A percentile compares a stretch with the other conserved stretches of the same genome.
Evolutionary conservation across 2,888 invertebrate species (phyloP).

Genomic region (Dicyrtoma fusca): DNA sequence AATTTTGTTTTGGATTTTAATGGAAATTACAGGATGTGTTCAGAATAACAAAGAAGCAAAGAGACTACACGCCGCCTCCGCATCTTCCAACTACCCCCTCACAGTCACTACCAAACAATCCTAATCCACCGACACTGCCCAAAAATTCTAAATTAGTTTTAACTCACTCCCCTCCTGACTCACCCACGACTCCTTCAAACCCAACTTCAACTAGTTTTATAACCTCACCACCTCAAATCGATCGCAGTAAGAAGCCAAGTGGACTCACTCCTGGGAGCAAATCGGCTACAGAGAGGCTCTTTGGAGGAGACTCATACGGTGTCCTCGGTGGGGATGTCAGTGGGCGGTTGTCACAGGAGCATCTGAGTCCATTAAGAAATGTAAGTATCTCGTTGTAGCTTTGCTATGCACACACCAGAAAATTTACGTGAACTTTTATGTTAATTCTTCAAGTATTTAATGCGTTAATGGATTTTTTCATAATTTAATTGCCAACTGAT

Average conservation of each 20-base stretch:
- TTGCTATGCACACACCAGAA: too few relatives aligned
- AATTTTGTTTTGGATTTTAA: conserved; percentile 1
- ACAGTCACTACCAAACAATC: neutral
- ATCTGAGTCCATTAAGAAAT: conserved; percentile 49
- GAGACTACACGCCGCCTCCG: conserved; percentile 63
- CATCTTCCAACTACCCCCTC: conserved; percentile 37
- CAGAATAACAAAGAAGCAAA: conserved; percentile 36
- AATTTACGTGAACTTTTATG: too few relatives aligned
- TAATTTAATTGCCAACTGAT: too few relatives aligned
- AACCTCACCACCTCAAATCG: conserved; percentile 75
- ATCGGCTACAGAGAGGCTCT: conserved; percentile 73
- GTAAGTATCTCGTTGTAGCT: too few relatives aligned
- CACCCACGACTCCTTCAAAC: conserved; percentile 42
- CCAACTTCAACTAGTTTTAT: neutral
- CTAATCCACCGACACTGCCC: conserved; percentile 39
- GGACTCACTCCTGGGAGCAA: conserved; percentile 54
- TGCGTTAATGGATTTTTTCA: too few relatives aligned
- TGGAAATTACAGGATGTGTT: conserved; percentile 30
- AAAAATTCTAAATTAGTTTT: conserved; percentile 35
- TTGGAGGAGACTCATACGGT: conserved; percentile 64
- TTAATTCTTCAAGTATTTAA: too few relatives aligned
- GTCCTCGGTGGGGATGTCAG: conserved; percentile 62
- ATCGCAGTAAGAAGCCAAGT: conserved; percentile 75
- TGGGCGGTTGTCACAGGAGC: conserved; percentile 16
- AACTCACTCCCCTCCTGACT: conserved; percentile 42